Conservation (phyloP, 2,113 vertebrate species). For the Edolisoma coerulescens region DNA sequence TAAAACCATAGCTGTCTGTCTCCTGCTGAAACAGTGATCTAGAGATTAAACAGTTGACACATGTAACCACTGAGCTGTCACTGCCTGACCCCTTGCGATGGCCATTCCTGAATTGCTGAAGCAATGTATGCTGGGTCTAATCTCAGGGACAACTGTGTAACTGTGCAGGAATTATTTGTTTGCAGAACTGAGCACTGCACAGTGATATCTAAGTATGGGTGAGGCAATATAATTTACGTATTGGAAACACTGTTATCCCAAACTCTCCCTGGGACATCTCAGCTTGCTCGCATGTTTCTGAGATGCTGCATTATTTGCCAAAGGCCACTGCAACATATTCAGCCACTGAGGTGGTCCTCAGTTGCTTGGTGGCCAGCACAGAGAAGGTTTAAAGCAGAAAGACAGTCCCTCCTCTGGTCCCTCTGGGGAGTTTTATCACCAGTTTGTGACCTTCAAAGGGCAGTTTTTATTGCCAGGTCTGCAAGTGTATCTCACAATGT, state of each 20-base stretch:
- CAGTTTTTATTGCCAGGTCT: not conserved
- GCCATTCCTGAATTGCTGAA: not conserved
- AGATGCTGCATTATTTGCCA: not conserved
- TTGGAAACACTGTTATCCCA: not conserved
- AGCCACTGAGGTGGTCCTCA: not conserved
- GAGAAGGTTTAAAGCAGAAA: not conserved
- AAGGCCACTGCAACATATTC: not conserved
- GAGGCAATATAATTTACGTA: not conserved
- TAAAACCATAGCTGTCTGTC: not conserved
- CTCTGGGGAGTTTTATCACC: not conserved
- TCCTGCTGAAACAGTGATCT: not conserved
- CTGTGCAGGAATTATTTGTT: not conserved
- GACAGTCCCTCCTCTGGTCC: not conserved
- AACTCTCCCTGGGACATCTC: not conserved
- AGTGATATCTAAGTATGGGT: not conserved
- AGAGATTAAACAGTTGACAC: not conserved
- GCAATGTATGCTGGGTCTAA: not conserved
- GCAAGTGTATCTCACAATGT: not conserved
- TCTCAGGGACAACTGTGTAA: not conserved
- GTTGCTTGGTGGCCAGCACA: not conserved
- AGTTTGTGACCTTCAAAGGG: not conserved
- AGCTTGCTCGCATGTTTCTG: not conserved
- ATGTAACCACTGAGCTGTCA: not conserved
- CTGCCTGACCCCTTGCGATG: not conserved
- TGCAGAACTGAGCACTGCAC: not conserved